phyloP scores from a whole-genome alignment of 2,888 invertebrate genomes.

The Dolichomitus sp. region DNA sequence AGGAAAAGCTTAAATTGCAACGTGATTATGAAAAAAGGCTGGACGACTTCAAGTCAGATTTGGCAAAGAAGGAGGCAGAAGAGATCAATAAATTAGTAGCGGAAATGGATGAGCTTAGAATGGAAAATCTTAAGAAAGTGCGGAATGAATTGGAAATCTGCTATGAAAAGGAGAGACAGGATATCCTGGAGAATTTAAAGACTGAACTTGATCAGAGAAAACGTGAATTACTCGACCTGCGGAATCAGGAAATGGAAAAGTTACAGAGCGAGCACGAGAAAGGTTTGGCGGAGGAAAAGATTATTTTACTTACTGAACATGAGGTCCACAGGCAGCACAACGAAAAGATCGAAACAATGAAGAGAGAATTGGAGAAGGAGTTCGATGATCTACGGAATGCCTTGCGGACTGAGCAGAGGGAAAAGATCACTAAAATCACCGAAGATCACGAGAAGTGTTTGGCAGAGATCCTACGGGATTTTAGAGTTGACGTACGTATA shows the following conservation, averaged over 20 bases:
- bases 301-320: constrained; percentile 77
- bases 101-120: constrained; percentile 79
- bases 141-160: constrained; percentile 81
- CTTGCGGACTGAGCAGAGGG: constrained; percentile 79
- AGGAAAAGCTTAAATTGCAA: constrained; percentile 86
- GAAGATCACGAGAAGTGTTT: constrained; percentile 84
- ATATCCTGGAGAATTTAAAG: constrained; percentile 86
- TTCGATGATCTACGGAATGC: constrained; percentile 81
- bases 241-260: constrained; percentile 87
- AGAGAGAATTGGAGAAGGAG: constrained; percentile 86
- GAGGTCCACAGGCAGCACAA: constrained; percentile 86
- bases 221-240: constrained; percentile 85
- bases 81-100: constrained; percentile 79
- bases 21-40: constrained; percentile 86
- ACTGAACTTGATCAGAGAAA: constrained; percentile 87
- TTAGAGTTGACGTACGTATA: constrained; percentile 88
- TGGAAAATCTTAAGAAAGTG: constrained; percentile 80
- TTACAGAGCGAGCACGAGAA: constrained; percentile 87
- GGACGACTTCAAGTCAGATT: constrained; percentile 86
- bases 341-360: constrained; percentile 88
- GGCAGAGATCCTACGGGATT: constrained; percentile 86
- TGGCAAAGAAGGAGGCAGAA: constrained; percentile 85
- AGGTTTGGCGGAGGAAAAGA: constrained; percentile 83
- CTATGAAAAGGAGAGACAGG: constrained; percentile 84
- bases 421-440: constrained; percentile 82